Base-by-base conservation (phyloP, 2,113 vertebrate species). In the Larimichthys polyactis region DNA sequence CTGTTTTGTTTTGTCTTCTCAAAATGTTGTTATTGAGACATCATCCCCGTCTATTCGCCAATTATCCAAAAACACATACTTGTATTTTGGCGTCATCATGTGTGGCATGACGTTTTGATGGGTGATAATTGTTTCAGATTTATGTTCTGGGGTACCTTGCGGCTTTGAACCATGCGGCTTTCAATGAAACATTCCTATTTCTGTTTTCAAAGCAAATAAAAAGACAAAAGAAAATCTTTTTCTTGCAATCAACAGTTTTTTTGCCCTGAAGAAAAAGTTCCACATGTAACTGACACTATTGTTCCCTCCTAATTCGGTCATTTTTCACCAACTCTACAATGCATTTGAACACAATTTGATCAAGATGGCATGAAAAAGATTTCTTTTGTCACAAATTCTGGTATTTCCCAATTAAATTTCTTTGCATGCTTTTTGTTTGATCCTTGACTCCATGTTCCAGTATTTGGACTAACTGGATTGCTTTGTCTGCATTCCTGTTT, bases 101-200 rank as follows among this genome's bases (percentile, higher is more conserved):
- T 96, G 95, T 96, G 95, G 96, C 97, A 97, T 98, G 96, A 96
- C 94, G 94, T 96, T 96, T 96, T 95, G 95, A 95, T 97, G 95
- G 90, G 96, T 94, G 76, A 93, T 86, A 92, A 94, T 94, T 89
- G 95, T 94, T 92, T 96, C 94, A 91, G 62, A 87, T 81, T 40
- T 93, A 91, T 87, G 71, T 58, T 77, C 83, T 92, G 70, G 71
- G 72, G 90, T 94, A 84, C 90, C 93, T 91, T 86, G 83, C 20
- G 0, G 89, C 91, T 94, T 91, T 74, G 65, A 75, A 73, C 54
- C 65, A 67, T 59, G 46, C 4, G 27, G 55, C 29, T 84, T 62
- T 62, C 11, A 58, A 52, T 75, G 15, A 83, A 84, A 91, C 88
- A 82, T 93, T 79, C 60, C 44, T 74, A 86, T 93, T 81, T 75